A percentile compares a stretch with the other conserved stretches of the same genome.
Conservation (phyloP, 2,888 invertebrate species). For the Ctena decussata region DNA sequence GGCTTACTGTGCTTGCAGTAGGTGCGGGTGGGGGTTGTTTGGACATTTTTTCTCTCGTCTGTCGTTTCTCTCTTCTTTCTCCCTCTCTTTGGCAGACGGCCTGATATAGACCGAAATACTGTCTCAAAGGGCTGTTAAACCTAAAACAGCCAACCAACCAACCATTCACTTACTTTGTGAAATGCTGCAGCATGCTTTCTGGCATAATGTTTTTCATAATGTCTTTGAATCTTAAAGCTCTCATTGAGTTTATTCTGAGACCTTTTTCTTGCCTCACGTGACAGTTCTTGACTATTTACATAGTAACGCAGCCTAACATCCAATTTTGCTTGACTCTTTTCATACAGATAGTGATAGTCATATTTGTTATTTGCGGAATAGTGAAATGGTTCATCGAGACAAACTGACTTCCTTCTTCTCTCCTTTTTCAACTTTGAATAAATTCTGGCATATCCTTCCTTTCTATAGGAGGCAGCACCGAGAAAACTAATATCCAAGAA, state of each 20-base stretch:
- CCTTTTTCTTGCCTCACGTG: background rate
- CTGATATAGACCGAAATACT: too few relatives aligned
- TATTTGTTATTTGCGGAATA: background rate
- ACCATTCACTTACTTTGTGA: slow-evolving; percentile 11
- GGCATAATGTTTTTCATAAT: slow-evolving; percentile 11
- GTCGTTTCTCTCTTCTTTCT: too few relatives aligned
- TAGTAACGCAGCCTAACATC: background rate
- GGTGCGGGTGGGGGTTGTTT: too few relatives aligned
- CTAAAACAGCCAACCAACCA: too few relatives aligned
- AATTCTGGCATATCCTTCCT: slow-evolving; percentile 57
- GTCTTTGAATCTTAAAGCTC: slow-evolving; percentile 5
- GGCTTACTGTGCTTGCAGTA: too few relatives aligned
- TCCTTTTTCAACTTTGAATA: slow-evolving; percentile 49
- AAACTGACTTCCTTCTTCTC: slow-evolving; percentile 40
- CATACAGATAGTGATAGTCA: background rate
- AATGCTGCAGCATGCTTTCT: background rate
- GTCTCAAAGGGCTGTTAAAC: too few relatives aligned
- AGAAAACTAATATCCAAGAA: slow-evolving; percentile 66
- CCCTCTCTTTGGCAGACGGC: too few relatives aligned
- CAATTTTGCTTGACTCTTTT: background rate
- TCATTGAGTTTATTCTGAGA: background rate
- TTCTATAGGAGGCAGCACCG: slow-evolving; percentile 57
- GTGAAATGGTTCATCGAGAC: slow-evolving; percentile 35
- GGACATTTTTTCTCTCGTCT: too few relatives aligned
- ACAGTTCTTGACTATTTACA: background rate